Conservation (phyloP, 2,888 invertebrate species). For the Amblyjoppa proteus region DNA sequence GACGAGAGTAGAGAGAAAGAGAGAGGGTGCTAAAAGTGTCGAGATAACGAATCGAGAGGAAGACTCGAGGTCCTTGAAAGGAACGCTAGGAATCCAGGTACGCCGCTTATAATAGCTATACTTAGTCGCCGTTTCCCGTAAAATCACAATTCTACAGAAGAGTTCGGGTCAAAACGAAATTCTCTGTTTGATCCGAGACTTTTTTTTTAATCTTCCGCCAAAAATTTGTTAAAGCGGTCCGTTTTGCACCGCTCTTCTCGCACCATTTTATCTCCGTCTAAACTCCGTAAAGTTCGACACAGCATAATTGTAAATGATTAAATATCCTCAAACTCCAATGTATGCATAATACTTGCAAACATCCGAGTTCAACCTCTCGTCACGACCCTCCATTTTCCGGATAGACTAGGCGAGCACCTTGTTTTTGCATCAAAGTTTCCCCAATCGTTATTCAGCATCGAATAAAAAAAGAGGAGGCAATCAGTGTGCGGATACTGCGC, state of each 20-base stretch:
- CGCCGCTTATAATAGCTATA: conserved; percentile 31
- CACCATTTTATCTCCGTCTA: not conserved
- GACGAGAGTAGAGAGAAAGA: not conserved
- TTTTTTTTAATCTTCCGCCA: too few species aligned
- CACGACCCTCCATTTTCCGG: not conserved
- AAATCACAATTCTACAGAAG: not conserved
- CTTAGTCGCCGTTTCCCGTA: conserved; percentile 27
- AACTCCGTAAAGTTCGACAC: not conserved
- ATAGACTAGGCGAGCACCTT: not conserved
- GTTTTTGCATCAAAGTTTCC: conserved; percentile 3
- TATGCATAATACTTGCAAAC: not conserved
- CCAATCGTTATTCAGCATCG: not conserved
- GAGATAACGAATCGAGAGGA: not conserved
- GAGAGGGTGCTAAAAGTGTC: not conserved
- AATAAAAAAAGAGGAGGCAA: not conserved
- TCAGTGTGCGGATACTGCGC: not conserved
- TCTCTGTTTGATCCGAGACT: too few species aligned
- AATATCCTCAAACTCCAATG: not conserved
- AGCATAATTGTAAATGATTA: not conserved
- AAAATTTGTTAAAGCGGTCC: too few species aligned
- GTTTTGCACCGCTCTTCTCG: too few species aligned
- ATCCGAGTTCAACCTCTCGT: not conserved
- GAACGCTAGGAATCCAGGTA: conserved; percentile 50
- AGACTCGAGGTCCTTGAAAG: conserved; percentile 52
- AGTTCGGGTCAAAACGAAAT: too few species aligned